Evolutionary conservation across 2,888 invertebrate species (phyloP), one percentile per base, ranked within the genome.

Genomic region (Microchrysa polita): DNA sequence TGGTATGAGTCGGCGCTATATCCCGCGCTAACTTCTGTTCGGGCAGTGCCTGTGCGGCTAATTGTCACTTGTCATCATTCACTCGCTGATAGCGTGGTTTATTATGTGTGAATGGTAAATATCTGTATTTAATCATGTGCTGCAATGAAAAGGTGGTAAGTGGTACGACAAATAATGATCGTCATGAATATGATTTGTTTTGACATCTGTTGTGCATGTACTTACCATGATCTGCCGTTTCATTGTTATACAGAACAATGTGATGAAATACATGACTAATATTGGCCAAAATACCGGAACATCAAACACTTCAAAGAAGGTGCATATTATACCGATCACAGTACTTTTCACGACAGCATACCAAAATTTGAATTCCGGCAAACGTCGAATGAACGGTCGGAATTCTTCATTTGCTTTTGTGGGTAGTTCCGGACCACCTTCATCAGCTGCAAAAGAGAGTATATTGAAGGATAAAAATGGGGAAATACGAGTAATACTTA

Each of bases 271-370:
- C 94, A 99, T 96, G 81, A 99, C 97, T 84, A 99, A 90, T 81
- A 99, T 99, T 75, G 99, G 99, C 99, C 99, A 99, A 87, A 99
- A 99, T 81, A 99, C 99, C 83, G 99, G 99, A 85, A 99, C 93
- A 88, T 99, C 97, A 86, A 98, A 97, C 80, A 94, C 93, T 82
- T 98, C 97, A 84, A 99, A 97, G 86, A 97, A 94, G 75, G 99
- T 99, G 87, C 97, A 97, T 79, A 91, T 86, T 82, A 95, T 89
- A 57, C 93, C 97, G 79, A 99, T 89, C 12, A 96, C 79, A 52
- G 98, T 96, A 79, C 98, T 97, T 84, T 97, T 97, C 75, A 94
- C 92, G 76, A 97, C 94, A 79, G 98, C 97, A 80, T 98, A 92
- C 98, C 98, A 98, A 86, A 99, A 99, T 86, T 99, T 99, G 84